Percentiles rank a stretch among this genome's conserved stretches.
Conservation (phyloP, 1,140 invertebrate genomes). For the Macrobrachium rosenbergii region DNA sequence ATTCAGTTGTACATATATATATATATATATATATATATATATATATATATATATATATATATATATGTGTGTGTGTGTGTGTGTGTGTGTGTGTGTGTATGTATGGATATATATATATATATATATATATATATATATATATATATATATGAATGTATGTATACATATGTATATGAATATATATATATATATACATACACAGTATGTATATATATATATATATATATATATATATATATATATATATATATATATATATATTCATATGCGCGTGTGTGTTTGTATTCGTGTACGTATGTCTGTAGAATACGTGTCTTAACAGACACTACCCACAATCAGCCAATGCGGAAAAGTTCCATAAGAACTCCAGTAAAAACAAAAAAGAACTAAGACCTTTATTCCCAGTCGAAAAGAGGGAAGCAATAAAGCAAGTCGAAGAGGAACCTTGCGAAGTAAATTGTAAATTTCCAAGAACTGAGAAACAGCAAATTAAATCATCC, state of each 20-base stretch:
- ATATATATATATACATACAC: background rate
- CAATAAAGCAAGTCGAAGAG: no score
- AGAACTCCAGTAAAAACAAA: no score
- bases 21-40: background rate
- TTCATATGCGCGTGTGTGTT: background rate
- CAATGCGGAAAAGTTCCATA: no score
- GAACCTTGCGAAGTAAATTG: no score
- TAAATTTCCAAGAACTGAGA: no score
- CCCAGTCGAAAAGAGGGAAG: no score
- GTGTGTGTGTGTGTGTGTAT: background rate
- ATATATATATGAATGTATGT: background rate
- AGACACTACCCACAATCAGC: no score
- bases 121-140: background rate
- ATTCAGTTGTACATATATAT: background rate
- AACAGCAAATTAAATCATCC: no score
- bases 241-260: background rate
- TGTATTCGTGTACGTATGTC: background rate
- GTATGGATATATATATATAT: background rate
- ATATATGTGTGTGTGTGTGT: background rate
- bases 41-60: constrained; percentile 17
- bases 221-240: background rate
- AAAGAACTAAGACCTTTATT: no score
- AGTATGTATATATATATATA: background rate
- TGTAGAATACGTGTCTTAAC: background rate
- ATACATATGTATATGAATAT: background rate